A percentile compares a stretch with the other conserved stretches of the same genome.
Evolutionary conservation across 2,113 vertebrate species (phyloP).

Genomic region (Chunga burmeisteri): DNA sequence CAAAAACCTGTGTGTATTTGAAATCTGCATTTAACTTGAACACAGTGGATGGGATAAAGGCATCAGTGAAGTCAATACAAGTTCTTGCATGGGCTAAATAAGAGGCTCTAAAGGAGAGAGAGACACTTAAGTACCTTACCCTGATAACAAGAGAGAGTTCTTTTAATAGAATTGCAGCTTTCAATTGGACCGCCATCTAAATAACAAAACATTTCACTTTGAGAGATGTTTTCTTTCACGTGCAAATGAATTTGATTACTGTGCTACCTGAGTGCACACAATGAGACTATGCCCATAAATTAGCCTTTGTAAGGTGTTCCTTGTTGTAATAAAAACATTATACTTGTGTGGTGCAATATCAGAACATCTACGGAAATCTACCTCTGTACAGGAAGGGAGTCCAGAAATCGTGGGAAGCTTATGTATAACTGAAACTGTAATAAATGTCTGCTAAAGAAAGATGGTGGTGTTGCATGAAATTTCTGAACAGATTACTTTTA

Average conservation of each 20-base stretch:
- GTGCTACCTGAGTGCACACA: not conserved
- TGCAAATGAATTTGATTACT: not conserved
- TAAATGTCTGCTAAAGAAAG: not conserved
- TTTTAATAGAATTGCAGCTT: not conserved
- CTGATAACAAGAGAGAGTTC: not conserved
- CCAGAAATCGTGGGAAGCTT: not conserved
- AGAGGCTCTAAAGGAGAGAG: not conserved
- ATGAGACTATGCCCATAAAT: not conserved
- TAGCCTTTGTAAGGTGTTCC: not conserved
- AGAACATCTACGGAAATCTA: conserved; percentile 46
- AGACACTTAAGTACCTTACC: not conserved
- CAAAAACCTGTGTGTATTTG: not conserved
- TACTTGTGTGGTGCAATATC: not conserved
- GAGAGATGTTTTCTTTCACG: not conserved
- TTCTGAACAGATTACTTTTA: not conserved
- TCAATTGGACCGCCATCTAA: not conserved
- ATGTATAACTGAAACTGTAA: not conserved
- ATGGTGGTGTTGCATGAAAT: not conserved
- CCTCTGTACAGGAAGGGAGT: conserved; percentile 29
- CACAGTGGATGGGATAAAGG: not conserved
- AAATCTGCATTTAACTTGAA: not conserved
- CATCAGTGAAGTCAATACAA: not conserved
- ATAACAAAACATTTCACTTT: not conserved
- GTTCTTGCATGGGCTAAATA: not conserved
- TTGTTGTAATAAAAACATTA: not conserved